Conservation (phyloP, 2,797 vertebrate genomes). For the Poecile montanus region DNA sequence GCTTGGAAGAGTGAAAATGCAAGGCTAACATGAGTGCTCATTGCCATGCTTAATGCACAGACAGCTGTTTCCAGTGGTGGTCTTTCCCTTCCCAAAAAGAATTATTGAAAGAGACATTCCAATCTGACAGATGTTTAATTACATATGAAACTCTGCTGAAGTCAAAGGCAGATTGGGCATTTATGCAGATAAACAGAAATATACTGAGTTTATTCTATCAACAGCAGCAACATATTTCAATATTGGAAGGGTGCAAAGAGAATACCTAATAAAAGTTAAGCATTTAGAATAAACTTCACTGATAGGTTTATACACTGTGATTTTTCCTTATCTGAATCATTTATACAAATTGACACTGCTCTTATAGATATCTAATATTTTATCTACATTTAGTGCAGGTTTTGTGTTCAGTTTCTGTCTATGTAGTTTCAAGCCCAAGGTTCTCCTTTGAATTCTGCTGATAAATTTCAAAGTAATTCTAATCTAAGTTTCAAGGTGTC, state of each 20-base stretch:
- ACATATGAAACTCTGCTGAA: not conserved
- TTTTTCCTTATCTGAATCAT: not conserved
- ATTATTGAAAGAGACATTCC: not conserved
- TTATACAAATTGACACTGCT: not conserved
- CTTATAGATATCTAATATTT: not conserved
- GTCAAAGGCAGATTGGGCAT: not conserved
- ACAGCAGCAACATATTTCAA: not conserved
- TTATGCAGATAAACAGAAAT: conserved; percentile 14
- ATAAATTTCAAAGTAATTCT: not conserved
- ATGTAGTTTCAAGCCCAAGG: not conserved
- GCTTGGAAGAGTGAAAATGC: not conserved
- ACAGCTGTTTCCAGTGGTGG: not conserved
- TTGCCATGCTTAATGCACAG: not conserved
- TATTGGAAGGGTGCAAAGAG: not conserved
- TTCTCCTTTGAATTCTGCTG: not conserved
- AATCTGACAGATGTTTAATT: conserved; percentile 12
- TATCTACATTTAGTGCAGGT: not conserved
- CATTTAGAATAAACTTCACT: not conserved
- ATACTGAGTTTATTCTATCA: not conserved
- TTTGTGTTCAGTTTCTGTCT: not conserved
- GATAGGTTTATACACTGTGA: not conserved
- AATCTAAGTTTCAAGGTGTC: not conserved
- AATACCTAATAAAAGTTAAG: not conserved
- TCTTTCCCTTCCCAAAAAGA: not conserved
- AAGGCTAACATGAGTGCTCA: not conserved